Base-by-base conservation (phyloP, 2,113 vertebrate species). In the Lophius piscatorius region DNA sequence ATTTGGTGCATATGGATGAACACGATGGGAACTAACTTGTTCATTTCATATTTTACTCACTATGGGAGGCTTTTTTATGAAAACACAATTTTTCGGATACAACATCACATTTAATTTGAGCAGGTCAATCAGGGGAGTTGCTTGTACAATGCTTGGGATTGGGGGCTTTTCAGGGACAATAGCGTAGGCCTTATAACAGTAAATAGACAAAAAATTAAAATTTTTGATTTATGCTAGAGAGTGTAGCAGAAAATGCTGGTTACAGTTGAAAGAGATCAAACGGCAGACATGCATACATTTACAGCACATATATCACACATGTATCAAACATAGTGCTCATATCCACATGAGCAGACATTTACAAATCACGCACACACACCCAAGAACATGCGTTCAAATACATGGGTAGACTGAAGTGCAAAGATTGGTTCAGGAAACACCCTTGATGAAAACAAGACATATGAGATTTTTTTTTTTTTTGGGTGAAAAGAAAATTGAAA, bases 381-480 rank as follows among this genome's bases (percentile, higher is more conserved):
- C n/a, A n/a, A n/a, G n/a, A n/a, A 26, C 2, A 1, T 29, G 20
- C 39, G 57, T 39, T 52, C 50, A 72, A 45, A 51, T 57, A 26
- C 36, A 51, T 33, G 61, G 44, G 67, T 55, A 49, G 26, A 5
- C 60, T 29, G 35, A 18, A 29, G n/a, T 26, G 20, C 17, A 49
- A 38, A 49, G 58, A 65, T 57, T 50, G 10, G 22, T 72, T 63
- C 63, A 74, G 71, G 66, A 80, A 82, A 71, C 51, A 40, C 56
- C 33, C 26, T 18, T 34, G 56, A 62, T 78, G 29, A 74, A 80
- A 81, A 80, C 63, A 80, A 81, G 74, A 72, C 76, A 54, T 74
- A 50, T 75, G 63, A 49, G 69, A 52, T 63, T 46, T 66, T 38
- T 35, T 65, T 47, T 28, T n/a, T 16, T 44, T 17, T n/a, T n/a